A percentile compares a stretch with the other conserved stretches of the same genome.
phyloP scores from a whole-genome alignment of 2,888 invertebrate species.

The Lithophane leautieri region DNA sequence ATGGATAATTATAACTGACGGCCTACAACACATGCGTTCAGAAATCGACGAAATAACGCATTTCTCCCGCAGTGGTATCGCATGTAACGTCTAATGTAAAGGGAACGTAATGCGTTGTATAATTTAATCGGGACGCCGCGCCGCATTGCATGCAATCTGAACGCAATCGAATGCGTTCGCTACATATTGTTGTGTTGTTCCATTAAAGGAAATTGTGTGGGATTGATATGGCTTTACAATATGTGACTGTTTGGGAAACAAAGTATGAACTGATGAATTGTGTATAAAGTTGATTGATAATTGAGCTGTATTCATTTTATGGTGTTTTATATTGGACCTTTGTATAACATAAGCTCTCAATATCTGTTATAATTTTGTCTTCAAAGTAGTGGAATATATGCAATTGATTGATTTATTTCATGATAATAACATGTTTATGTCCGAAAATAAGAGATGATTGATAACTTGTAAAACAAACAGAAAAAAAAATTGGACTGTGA shows the following conservation, averaged over 20 bases:
- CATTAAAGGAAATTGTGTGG: slow-evolving; percentile 18
- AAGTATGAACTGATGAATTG: neutral
- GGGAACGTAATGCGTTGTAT: slow-evolving; percentile 66
- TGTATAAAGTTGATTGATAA: neutral
- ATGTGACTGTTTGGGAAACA: neutral
- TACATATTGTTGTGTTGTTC: slow-evolving; percentile 62
- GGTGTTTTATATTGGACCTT: no score
- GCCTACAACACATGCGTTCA: neutral
- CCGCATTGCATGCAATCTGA: slow-evolving; percentile 75
- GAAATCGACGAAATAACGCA: neutral
- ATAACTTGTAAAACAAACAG: neutral
- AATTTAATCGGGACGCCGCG: slow-evolving; percentile 77
- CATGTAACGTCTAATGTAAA: neutral
- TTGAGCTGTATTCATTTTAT: neutral
- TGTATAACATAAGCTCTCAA: neutral
- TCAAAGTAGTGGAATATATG: neutral
- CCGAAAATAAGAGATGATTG: neutral
- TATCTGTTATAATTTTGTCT: neutral
- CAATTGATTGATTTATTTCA: neutral
- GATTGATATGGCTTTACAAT: slow-evolving; percentile 5
- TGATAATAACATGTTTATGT: no score
- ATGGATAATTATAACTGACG: neutral
- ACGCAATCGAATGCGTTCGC: slow-evolving; percentile 74
- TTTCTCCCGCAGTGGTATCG: neutral
- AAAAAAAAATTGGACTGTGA: neutral